phyloP scores from a whole-genome alignment of 2,888 invertebrate species.

The Nemurella pictetii region DNA sequence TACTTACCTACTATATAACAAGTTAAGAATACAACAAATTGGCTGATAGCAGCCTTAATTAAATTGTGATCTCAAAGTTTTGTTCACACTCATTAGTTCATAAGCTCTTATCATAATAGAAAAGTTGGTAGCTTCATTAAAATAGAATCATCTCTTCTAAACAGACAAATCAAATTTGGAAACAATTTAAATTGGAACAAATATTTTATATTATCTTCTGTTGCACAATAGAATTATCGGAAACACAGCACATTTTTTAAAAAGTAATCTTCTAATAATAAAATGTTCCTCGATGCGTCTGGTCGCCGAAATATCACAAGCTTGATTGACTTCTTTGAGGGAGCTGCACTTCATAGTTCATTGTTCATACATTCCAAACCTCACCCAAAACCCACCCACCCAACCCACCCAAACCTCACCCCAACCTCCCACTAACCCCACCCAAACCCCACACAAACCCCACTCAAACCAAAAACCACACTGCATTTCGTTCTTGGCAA shows the following conservation, averaged over 20 bases:
- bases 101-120: too few relatives aligned
- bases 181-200: background rate
- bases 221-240: background rate
- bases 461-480: too few relatives aligned
- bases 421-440: too few relatives aligned
- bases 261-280: too few relatives aligned
- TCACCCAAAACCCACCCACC: too few relatives aligned
- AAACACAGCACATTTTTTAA: background rate
- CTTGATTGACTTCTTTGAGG: constrained; percentile 17
- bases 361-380: background rate
- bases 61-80: too few relatives aligned
- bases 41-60: background rate
- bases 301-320: constrained; percentile 3
- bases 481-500: too few relatives aligned
- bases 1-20: background rate
- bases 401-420: too few relatives aligned
- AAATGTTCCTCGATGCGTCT: background rate
- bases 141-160: background rate
- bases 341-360: constrained; percentile 16
- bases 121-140: too few relatives aligned
- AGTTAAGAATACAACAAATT: background rate
- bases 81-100: too few relatives aligned
- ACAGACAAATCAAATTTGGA: background rate
- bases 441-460: too few relatives aligned
- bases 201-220: background rate